These are phyloP conservation scores for Etheostoma cragini DNA, from an alignment of 2,113 vertebrate genomes.

Conservation along the genomic window DNA sequence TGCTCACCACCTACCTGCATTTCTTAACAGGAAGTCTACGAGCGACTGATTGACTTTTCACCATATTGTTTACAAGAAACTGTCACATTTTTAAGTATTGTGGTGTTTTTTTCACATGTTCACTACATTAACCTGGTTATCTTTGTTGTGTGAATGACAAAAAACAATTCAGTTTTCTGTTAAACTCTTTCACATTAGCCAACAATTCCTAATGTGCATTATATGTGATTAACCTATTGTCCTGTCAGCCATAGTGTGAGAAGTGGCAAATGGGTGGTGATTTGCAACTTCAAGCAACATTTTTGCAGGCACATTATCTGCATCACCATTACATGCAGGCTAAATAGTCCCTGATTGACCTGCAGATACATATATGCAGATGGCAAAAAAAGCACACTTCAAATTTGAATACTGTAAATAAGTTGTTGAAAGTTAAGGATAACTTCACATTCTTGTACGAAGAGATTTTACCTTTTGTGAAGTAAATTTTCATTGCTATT, in stretches of 20 bases:
- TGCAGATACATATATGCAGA: neutral
- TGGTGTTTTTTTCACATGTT: too few relatives aligned
- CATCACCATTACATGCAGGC: neutral
- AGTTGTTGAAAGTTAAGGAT: neutral
- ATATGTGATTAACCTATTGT: neutral
- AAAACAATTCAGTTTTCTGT: neutral
- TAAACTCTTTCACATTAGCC: neutral
- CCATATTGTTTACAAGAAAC: neutral
- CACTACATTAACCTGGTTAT: neutral
- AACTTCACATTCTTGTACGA: neutral
- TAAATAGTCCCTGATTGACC: neutral
- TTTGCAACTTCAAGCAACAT: neutral
- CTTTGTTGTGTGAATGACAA: neutral
- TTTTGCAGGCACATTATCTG: neutral
- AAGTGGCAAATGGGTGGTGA: neutral
- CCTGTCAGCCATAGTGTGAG: neutral
- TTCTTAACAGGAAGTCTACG: neutral
- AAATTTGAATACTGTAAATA: neutral
- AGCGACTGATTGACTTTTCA: neutral
- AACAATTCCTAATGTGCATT: neutral
- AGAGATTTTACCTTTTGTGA: neutral
- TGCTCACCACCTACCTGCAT: neutral
- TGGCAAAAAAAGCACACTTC: neutral
- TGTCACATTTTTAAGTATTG: neutral
- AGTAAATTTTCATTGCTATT: neutral